A percentile compares a stretch with the other conserved stretches of the same genome.
Conservation (phyloP, 2,113 vertebrate genomes). For the Oryzias woworae region DNA sequence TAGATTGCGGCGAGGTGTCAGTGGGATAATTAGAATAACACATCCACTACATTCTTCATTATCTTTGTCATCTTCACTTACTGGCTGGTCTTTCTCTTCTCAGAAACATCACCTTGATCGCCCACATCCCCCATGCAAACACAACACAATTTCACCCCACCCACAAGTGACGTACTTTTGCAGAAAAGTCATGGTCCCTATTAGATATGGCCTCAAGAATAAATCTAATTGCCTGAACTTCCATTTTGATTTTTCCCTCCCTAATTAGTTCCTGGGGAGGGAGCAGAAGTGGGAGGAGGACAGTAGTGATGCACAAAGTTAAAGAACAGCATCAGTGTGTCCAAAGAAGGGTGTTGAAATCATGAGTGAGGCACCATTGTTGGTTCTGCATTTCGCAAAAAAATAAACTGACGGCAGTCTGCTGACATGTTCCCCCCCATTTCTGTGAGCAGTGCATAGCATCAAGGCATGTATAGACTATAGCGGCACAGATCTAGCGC, state of each 20-base stretch:
- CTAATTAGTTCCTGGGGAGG: conserved; percentile 44
- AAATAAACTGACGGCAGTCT: conserved; percentile 40
- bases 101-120: conserved; percentile 21
- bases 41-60: conserved; percentile 70
- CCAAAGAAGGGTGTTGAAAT: conserved; percentile 39
- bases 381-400: conserved; percentile 26
- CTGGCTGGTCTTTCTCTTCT: conserved; percentile 36
- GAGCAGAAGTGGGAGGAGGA: conserved; percentile 6
- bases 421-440: conserved; percentile 17
- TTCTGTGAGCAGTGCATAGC: conserved; percentile 2
- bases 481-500: conserved; percentile 6
- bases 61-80: conserved; percentile 70
- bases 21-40: conserved; percentile 70
- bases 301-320: conserved; percentile 28
- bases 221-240: conserved; percentile 43
- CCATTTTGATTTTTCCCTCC: conserved; percentile 17
- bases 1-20: conserved; percentile 45
- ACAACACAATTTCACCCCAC: conserved; percentile 19
- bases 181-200: conserved; percentile 41
- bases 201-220: conserved; percentile 46
- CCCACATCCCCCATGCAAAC: conserved; percentile 11
- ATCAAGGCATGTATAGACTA: not conserved
- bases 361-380: conserved; percentile 51
- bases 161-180: conserved; percentile 23
- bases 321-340: conserved; percentile 25